Evolutionary conservation across 2,113 vertebrate genomes (phyloP).

Genomic region (Columbina picui): DNA sequence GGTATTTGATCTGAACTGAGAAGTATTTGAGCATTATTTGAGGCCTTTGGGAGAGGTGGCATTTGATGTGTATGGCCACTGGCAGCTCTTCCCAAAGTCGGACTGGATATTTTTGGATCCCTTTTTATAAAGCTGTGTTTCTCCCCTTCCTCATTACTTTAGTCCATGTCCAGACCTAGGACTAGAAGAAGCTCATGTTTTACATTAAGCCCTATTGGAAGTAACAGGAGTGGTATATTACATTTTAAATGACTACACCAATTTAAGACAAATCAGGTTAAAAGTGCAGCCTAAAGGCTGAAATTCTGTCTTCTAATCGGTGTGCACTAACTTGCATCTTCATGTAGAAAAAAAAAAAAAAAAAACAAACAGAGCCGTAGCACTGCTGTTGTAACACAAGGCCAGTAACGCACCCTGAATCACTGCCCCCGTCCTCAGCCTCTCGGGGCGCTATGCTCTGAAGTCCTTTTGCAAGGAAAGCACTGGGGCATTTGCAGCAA

Average conservation of each 20-base stretch:
- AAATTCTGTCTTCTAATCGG: background rate
- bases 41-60: background rate
- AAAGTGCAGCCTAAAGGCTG: slow-evolving; percentile 51
- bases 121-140: background rate
- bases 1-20: background rate
- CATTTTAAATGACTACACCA: slow-evolving; percentile 50
- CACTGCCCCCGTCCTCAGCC: background rate
- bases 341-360: background rate
- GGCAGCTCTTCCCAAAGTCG: background rate
- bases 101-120: background rate
- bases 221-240: slow-evolving; percentile 25
- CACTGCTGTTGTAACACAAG: background rate
- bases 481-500: background rate
- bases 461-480: background rate
- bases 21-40: background rate
- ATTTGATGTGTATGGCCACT: background rate
- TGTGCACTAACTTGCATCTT: background rate
- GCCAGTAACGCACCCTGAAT: background rate
- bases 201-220: slow-evolving; percentile 44
- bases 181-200: background rate
- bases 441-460: background rate
- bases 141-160: background rate
- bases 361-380: background rate
- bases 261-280: slow-evolving; percentile 56
- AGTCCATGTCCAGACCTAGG: background rate